Evolutionary conservation across 2,888 invertebrate genomes (phyloP).

Genomic region (Parnassius mnemosyne): DNA sequence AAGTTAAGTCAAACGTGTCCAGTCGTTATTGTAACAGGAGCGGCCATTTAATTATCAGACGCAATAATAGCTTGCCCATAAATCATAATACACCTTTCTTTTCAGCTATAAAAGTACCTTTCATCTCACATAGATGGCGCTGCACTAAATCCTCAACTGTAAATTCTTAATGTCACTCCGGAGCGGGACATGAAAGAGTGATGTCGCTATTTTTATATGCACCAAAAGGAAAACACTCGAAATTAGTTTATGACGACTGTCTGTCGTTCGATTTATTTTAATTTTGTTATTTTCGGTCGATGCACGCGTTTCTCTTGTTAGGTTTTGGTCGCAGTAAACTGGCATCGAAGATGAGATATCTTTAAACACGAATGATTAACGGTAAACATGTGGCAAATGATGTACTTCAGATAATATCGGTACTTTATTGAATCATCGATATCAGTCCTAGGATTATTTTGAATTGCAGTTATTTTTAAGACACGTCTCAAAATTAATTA

Average conservation of each 20-base stretch:
- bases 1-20: slow-evolving; percentile 25
- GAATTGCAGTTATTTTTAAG: background rate
- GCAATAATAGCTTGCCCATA: slow-evolving; percentile 57
- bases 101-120: slow-evolving; percentile 60
- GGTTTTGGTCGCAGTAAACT: slow-evolving; percentile 63
- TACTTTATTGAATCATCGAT: background rate
- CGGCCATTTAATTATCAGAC: slow-evolving; percentile 58
- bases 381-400: slow-evolving; percentile 38
- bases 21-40: slow-evolving; percentile 32
- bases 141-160: slow-evolving; percentile 61
- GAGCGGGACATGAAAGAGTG: slow-evolving; percentile 76
- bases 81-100: slow-evolving; percentile 70
- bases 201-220: slow-evolving; percentile 74
- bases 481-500: too few species aligned
- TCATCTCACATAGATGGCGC: slow-evolving; percentile 74
- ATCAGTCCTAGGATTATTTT: background rate
- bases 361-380: slow-evolving; percentile 64
- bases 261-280: slow-evolving; percentile 80
- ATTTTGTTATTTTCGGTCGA: slow-evolving; percentile 76
- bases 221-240: slow-evolving; percentile 79
- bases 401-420: background rate
- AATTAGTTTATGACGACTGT: slow-evolving; percentile 81
- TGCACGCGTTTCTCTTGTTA: slow-evolving; percentile 66
- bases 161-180: slow-evolving; percentile 77
- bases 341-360: slow-evolving; percentile 66